A percentile compares a stretch with the other conserved stretches of the same genome.
phyloP scores from a whole-genome alignment of 2,888 invertebrate genomes.

The Drosophila antonietae region DNA sequence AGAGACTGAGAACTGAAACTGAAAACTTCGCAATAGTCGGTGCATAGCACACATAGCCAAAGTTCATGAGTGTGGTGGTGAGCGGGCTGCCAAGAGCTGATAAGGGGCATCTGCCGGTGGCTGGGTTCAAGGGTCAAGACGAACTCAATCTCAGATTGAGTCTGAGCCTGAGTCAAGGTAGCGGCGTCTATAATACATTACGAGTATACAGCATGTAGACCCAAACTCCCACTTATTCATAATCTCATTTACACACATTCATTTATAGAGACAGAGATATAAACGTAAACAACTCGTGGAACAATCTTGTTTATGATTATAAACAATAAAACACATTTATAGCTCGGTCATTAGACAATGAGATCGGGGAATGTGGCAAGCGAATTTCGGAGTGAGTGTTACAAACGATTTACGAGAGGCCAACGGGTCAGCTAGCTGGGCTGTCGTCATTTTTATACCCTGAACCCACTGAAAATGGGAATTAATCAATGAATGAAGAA shows the following conservation, averaged over 20 bases:
- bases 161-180: background rate
- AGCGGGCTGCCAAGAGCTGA: slow-evolving; percentile 31
- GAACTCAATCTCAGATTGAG: slow-evolving; percentile 2
- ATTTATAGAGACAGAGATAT: slow-evolving; percentile 1
- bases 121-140: slow-evolving; percentile 11
- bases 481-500: background rate
- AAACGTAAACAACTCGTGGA: slow-evolving; percentile 16
- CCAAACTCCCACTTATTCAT: background rate
- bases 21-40: slow-evolving; percentile 51
- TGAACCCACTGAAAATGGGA: no score
- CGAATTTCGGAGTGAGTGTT: slow-evolving; percentile 38
- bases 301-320: slow-evolving; percentile 51
- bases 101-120: slow-evolving; percentile 17
- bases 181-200: background rate
- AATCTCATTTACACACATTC: slow-evolving; percentile 15
- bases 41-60: slow-evolving; percentile 7
- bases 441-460: slow-evolving; percentile 21
- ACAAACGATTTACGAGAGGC: slow-evolving; percentile 3
- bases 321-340: slow-evolving; percentile 69
- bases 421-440: slow-evolving; percentile 28
- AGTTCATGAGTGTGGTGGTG: slow-evolving; percentile 38
- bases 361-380: slow-evolving; percentile 37
- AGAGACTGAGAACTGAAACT: slow-evolving; percentile 41
- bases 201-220: no score
- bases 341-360: slow-evolving; percentile 49